A percentile compares a stretch with the other conserved stretches of the same genome.
phyloP scores from a whole-genome alignment of 2,888 invertebrate species.

The Cryptus viduatorius region DNA sequence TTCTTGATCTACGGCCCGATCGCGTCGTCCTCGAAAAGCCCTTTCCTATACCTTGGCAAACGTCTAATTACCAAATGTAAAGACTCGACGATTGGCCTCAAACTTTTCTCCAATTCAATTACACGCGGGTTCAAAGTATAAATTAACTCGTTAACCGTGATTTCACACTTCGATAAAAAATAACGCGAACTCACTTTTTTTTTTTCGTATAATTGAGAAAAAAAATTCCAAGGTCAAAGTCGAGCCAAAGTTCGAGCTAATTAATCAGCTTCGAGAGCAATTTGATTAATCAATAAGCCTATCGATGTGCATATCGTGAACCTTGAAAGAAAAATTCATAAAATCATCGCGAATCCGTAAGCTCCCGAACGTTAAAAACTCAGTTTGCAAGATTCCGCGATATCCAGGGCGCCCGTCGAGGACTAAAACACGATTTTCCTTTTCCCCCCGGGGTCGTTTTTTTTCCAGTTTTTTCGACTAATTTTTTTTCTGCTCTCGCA shows the following conservation, averaged over 20 bases:
- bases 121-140: neutral
- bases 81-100: slow-evolving; percentile 12
- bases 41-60: neutral
- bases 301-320: too few relatives aligned
- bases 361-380: neutral
- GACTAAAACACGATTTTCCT: slow-evolving; percentile 56
- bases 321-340: too few relatives aligned
- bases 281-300: too few relatives aligned
- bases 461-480: slow-evolving; percentile 21
- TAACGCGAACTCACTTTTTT: slow-evolving; percentile 15
- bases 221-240: too few relatives aligned
- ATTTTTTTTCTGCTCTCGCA: slow-evolving; percentile 19
- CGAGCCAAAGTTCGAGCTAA: too few relatives aligned
- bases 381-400: slow-evolving; percentile 12
- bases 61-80: slow-evolving; percentile 52
- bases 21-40: slow-evolving; percentile 14
- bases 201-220: neutral
- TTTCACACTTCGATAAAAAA: neutral
- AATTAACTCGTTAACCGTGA: too few relatives aligned
- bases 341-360: too few relatives aligned
- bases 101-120: neutral
- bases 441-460: slow-evolving; percentile 1
- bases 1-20: slow-evolving; percentile 51
- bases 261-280: too few relatives aligned
- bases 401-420: slow-evolving; percentile 10